Evolutionary conservation across 2,888 invertebrate species (phyloP).

Genomic region (Caenorhabditis japonica): DNA sequence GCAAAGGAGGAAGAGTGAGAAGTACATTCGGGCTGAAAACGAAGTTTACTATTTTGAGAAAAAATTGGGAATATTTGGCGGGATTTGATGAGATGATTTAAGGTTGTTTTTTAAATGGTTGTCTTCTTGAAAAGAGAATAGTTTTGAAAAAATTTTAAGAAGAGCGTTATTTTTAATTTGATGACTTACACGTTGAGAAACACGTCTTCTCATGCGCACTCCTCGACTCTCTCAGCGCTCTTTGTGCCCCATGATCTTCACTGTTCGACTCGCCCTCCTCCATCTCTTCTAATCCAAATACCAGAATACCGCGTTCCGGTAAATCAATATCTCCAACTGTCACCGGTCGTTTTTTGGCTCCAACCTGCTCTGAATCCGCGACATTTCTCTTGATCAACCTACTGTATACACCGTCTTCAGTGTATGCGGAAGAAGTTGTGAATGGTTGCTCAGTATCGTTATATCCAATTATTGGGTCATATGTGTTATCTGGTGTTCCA

Average conservation of each 20-base stretch:
- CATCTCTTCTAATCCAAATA: conserved; percentile 66
- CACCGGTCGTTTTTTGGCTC: conserved; percentile 41
- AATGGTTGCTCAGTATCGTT: conserved; percentile 56
- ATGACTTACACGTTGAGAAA: conserved; percentile 53
- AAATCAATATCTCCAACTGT: conserved; percentile 68
- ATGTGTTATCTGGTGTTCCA: conserved; percentile 34
- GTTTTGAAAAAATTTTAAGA: background rate
- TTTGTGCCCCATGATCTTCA: conserved; percentile 39
- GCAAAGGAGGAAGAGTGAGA: conserved; percentile 36
- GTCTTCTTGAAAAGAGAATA: background rate
- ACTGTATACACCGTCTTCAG: conserved; percentile 47
- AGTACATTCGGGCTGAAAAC: conserved; percentile 49
- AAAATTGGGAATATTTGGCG: too few species aligned
- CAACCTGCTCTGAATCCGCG: conserved; percentile 22
- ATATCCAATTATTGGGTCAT: conserved; percentile 28
- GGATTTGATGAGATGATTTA: too few species aligned
- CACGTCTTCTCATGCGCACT: conserved; percentile 49
- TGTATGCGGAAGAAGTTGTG: conserved; percentile 52
- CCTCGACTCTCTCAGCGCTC: conserved; percentile 23
- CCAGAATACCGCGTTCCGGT: conserved; percentile 64
- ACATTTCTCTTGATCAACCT: conserved; percentile 51
- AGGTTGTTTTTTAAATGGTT: too few species aligned
- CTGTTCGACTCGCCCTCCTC: conserved; percentile 41
- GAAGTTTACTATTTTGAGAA: too few species aligned
- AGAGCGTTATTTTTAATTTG: background rate